A percentile compares a stretch with the other conserved stretches of the same genome.
These are phyloP conservation scores for Tympanoctomys barrerae DNA, from an alignment of 2,797 vertebrate genomes.

Conservation along the genomic window DNA sequence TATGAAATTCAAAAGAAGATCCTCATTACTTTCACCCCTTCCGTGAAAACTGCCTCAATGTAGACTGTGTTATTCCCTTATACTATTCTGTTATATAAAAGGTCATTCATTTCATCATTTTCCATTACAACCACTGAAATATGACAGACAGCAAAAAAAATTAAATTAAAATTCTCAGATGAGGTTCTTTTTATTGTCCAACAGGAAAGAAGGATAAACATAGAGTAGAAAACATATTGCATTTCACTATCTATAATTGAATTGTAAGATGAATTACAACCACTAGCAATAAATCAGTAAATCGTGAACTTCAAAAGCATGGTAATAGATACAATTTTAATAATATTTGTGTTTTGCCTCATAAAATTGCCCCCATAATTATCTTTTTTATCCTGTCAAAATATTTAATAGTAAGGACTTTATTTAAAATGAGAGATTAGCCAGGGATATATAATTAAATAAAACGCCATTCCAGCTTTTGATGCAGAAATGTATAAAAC, in stretches of 20 bases:
- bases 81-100: not conserved
- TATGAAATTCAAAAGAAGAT: not conserved
- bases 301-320: not conserved
- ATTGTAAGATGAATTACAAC: not conserved
- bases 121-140: not conserved
- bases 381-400: not conserved
- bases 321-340: constrained; percentile 5
- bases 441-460: not conserved
- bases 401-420: not conserved
- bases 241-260: constrained; percentile 5
- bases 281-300: not conserved
- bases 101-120: not conserved
- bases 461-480: not conserved
- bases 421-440: not conserved
- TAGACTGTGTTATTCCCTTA: not conserved
- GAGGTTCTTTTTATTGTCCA: not conserved
- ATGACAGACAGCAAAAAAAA: not conserved
- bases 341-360: not conserved
- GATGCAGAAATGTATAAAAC: not conserved
- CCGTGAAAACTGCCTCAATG: not conserved
- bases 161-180: constrained; percentile 23
- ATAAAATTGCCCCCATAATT: not conserved
- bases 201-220: not conserved
- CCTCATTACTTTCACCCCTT: not conserved
- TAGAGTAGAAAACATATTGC: not conserved